Base-by-base conservation (phyloP, 53 echinoderm and acorn worm genomes). In the Patiria pectinifera region DNA sequence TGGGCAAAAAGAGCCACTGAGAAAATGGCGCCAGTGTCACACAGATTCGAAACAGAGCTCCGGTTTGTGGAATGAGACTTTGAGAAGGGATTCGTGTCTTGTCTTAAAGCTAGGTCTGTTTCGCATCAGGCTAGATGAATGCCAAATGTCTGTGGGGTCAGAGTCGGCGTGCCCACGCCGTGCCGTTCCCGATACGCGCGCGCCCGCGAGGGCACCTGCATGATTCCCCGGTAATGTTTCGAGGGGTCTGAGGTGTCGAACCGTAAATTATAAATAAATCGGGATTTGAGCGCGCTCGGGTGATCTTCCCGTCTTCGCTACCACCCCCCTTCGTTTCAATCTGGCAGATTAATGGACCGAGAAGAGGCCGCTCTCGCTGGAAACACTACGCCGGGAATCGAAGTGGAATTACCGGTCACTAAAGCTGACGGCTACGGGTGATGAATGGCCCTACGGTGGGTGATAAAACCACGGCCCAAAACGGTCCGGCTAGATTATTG, bases 241-340 rank as follows among this genome's bases (percentile, higher is more conserved):
- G 85, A 66, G 10, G 66, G 59, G 53, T 59, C 4, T 21, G 74
- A 86, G 86, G 86, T 86, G 86, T 86, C 86, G 24, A 49, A 46
- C 71, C 25, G 53, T 86, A 48, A 71, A 86, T 86, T 86, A 86
- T 86, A 69, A 85, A 86, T 86, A 72, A 74, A 86, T 85, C 85
- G 85, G 85, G 85, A 85, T 85, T 85, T 85, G 45, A 45, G 45
- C 85, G 69, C 69, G 69, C 85, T 85, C 66, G 45, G 85, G 85
- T 85, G 69, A 85, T 47, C 85, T 43, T 15, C 18, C 8, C 53
- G 5, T 53, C 8, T 53, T 53, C 53, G 53, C 53, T 53, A 6
- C 19, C 25, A 23, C 19, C 3, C 45, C 25, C 47, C 46, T 45
- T 63, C 70, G 63, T 85, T 63, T 85, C 85, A 85, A 85, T 85